phyloP scores from a whole-genome alignment of 2,113 vertebrate species.

The Edolisoma coerulescens region DNA sequence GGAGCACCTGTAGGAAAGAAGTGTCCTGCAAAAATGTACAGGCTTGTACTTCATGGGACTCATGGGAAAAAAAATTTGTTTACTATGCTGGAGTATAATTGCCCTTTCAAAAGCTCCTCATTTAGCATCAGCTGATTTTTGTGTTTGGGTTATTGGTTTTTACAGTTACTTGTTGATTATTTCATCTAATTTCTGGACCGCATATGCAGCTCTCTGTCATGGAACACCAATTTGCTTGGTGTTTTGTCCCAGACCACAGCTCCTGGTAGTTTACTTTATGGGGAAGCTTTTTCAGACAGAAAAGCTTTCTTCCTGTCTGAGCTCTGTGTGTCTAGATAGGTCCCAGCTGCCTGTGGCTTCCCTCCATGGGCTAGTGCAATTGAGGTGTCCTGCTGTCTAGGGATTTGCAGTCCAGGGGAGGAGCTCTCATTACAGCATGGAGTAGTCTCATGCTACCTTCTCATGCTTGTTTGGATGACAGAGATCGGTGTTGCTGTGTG shows the following conservation, averaged over 20 bases:
- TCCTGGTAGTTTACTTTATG: slow-evolving; percentile 29
- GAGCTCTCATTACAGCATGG: background rate
- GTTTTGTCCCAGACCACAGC: background rate
- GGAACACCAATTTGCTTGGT: rapidly evolving
- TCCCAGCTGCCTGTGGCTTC: slow-evolving; percentile 28
- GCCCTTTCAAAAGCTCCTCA: background rate
- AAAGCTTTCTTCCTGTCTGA: slow-evolving; percentile 20
- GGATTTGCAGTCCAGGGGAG: background rate
- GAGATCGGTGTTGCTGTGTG: background rate
- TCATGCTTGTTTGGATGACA: background rate
- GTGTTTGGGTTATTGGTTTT: background rate
- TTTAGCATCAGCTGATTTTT: background rate
- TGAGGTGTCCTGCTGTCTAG: background rate
- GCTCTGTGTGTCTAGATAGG: background rate
- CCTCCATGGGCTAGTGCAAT: background rate
- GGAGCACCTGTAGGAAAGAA: background rate
- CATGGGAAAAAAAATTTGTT: background rate
- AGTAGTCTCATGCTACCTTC: background rate
- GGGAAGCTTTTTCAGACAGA: slow-evolving; percentile 2
- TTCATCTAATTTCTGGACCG: background rate
- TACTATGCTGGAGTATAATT: background rate
- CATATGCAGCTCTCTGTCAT: background rate
- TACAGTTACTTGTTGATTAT: background rate
- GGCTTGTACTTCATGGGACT: background rate
- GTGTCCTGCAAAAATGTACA: background rate